These are phyloP conservation scores for Macrophya alboannulata DNA, from an alignment of 2,888 invertebrate species.

Conservation along the genomic window DNA sequence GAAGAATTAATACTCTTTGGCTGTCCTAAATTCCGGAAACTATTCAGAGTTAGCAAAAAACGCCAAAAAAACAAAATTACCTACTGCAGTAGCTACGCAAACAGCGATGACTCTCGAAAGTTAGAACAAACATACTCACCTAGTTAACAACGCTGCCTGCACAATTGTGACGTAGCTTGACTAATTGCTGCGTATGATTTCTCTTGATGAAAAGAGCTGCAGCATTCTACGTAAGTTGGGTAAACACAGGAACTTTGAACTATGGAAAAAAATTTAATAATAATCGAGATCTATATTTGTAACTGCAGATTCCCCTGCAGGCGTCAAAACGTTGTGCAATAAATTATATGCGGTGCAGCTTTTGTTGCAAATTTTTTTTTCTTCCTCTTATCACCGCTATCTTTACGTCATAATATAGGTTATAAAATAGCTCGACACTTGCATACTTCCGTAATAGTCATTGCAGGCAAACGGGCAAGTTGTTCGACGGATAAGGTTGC, in stretches of 20 bases:
- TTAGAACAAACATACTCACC: neutral
- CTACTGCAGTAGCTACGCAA: neutral
- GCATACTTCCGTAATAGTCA: neutral
- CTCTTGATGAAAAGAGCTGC: neutral
- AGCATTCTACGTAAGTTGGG: neutral
- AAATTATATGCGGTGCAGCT: neutral
- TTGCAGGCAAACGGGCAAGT: neutral
- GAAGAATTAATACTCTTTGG: neutral
- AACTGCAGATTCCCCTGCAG: neutral
- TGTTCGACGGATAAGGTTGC: neutral
- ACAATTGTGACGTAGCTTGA: neutral
- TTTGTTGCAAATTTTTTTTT: neutral
- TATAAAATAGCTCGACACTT: slow-evolving; percentile 9
- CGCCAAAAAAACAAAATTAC: neutral
- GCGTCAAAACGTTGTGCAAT: neutral
- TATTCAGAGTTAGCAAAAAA: neutral
- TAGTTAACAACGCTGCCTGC: too few relatives aligned
- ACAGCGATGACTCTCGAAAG: neutral
- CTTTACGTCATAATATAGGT: neutral
- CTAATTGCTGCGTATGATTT: neutral
- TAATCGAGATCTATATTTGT: neutral
- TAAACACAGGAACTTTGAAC: neutral
- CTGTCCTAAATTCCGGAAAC: neutral
- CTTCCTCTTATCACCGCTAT: neutral
- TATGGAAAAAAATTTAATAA: neutral